Percentiles rank a stretch among this genome's conserved stretches.
phyloP scores from a whole-genome alignment of 1,140 invertebrate species.

The Fopius arisanus region DNA sequence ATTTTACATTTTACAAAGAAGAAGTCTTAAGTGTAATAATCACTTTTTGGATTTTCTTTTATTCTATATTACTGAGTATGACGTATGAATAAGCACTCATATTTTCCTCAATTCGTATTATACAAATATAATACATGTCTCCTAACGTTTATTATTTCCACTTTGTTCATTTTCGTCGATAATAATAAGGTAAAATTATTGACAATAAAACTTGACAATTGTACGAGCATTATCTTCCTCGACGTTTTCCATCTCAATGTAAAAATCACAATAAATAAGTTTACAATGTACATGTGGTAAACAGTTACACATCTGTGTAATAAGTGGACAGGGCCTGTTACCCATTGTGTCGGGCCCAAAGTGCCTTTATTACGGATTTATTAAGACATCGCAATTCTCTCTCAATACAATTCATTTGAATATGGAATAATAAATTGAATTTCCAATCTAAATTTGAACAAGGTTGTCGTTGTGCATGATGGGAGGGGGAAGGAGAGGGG shows the following conservation, averaged over 20 bases:
- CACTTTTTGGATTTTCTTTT: conserved; percentile 22
- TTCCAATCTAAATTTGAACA: background rate
- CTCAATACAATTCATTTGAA: background rate
- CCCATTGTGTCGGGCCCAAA: background rate
- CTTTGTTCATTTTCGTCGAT: background rate
- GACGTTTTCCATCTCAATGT: background rate
- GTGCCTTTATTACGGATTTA: background rate
- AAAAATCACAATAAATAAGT: conserved; percentile 2
- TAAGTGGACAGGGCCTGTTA: background rate
- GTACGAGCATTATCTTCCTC: background rate
- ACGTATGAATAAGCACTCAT: conserved; percentile 38
- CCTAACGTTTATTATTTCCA: background rate
- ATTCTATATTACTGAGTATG: conserved; percentile 15
- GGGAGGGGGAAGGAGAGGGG: no score
- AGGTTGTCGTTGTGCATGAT: background rate
- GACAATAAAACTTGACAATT: conserved; percentile 4
- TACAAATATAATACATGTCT: conserved; percentile 42
- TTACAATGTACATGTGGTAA: background rate
- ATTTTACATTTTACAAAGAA: conserved; percentile 39
- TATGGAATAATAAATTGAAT: background rate
- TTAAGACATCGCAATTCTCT: background rate
- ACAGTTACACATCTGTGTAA: background rate
- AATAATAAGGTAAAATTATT: background rate
- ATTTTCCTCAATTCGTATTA: conserved; percentile 31
- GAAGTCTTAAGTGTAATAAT: conserved; percentile 34